Evolutionary conservation across 1,140 invertebrate species (phyloP), one percentile per base, ranked within the genome.

Genomic region (Cydia pomonella): DNA sequence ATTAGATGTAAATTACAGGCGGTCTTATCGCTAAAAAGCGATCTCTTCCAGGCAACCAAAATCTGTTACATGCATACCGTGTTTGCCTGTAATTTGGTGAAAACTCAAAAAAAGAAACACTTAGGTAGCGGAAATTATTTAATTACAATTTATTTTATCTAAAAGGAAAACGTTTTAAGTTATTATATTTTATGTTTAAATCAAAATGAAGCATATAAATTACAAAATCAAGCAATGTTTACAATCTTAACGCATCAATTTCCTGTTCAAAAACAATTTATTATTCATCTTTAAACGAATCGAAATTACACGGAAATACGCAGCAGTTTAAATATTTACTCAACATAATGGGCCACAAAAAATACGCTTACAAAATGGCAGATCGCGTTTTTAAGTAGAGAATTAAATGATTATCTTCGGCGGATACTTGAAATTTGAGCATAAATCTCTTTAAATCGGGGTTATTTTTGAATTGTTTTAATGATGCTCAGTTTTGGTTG

Each of bases 371-470:
- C 63, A 33, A 69, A 69, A 69, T 33, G 33, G 29, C 25, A 6
- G 64, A 33, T 33, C 29, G 16, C 29, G 9, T 69, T 69, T 69
- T 69, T 69, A 33, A 69, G 64, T 69, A 41, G 27, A 16, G 29
- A 69, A 69, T 69, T 69, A 69, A 69, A 69, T 69, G 29, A 69
- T 33, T 69, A 69, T 33, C 29, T 33, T 66, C 27, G 63, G 29
- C 16, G n/a, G 5, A 38, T 5, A 25, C 47, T 25, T 29, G n/a
- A 33, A 69, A 38, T 69, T 33, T 16, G 16, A 69, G n/a, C 64
- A 69, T 69, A 69, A 69, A 69, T 41, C 64, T 18, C 16, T 18
- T 18, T 41, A 69, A 69, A 33, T 66, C n/a, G 16, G 13, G 64
- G 18, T 59, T 59, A 23, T 59, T 59, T 53, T 59, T 59, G 18